phyloP scores from a whole-genome alignment of 2,888 invertebrate species.

The Drosophila imparisetae region DNA sequence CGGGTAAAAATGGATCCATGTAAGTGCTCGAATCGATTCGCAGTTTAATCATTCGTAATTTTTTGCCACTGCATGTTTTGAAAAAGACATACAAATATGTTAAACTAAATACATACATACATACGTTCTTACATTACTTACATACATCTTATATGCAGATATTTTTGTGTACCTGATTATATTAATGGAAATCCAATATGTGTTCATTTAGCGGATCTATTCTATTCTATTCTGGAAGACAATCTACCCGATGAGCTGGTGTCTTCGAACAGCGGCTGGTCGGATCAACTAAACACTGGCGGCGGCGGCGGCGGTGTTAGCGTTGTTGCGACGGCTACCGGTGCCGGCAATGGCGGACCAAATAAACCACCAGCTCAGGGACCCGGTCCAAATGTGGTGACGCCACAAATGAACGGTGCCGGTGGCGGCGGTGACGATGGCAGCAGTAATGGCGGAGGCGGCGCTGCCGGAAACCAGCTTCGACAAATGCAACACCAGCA shows the following conservation, averaged over 20 bases:
- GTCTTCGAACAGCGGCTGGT: constrained; percentile 90
- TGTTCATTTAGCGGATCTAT: constrained; percentile 88
- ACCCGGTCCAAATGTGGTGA: constrained; percentile 89
- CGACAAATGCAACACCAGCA: constrained; percentile 86
- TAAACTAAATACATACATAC: not conserved
- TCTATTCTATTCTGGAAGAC: constrained; percentile 90
- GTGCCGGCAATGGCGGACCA: constrained; percentile 81
- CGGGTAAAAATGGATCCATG: constrained; percentile 91
- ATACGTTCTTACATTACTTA: not conserved
- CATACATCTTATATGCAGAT: not conserved
- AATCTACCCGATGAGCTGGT: constrained; percentile 96
- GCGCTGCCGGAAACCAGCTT: constrained; percentile 67
- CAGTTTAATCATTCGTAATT: not conserved
- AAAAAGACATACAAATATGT: not conserved
- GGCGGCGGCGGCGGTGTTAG: constrained; percentile 85
- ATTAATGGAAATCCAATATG: not conserved
- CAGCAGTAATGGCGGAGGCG: constrained; percentile 38
- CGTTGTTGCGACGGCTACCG: constrained; percentile 55
- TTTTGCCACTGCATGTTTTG: not conserved
- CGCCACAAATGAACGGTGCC: constrained; percentile 86
- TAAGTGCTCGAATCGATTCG: constrained; percentile 45
- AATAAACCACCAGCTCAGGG: constrained; percentile 93
- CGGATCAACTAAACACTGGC: constrained; percentile 86
- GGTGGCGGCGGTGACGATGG: constrained; percentile 86
- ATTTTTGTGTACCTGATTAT: not conserved